A percentile compares a stretch with the other conserved stretches of the same genome.
Conservation (phyloP, 2,797 vertebrate genomes). For the Xiphorhynchus erythropygius region DNA sequence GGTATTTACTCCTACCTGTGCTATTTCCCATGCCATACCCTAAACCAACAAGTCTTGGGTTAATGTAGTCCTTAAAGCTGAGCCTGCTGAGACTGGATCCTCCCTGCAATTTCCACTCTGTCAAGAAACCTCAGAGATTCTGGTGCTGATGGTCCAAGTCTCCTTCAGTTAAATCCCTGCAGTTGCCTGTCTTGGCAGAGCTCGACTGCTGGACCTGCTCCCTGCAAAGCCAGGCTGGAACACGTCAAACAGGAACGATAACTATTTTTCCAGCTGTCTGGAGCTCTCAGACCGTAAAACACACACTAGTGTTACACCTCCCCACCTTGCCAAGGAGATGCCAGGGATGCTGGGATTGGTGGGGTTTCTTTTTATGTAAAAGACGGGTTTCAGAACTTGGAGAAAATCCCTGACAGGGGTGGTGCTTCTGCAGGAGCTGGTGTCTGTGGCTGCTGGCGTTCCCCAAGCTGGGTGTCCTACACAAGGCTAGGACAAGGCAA, state of each 20-base stretch:
- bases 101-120: neutral
- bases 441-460: neutral
- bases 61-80: neutral
- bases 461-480: neutral
- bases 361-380: neutral
- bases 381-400: neutral
- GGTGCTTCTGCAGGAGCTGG: neutral
- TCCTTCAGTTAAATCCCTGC: constrained; percentile 5
- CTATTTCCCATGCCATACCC: neutral
- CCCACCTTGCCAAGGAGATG: neutral
- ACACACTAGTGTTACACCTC: neutral
- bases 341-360: neutral
- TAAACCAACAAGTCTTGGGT: neutral
- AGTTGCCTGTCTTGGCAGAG: constrained; percentile 47
- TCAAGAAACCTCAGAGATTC: neutral
- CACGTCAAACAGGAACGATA: neutral
- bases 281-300: neutral
- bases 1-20: neutral
- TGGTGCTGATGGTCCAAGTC: neutral
- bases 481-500: neutral
- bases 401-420: neutral
- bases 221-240: constrained; percentile 15
- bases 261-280: constrained; percentile 50
- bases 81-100: neutral
- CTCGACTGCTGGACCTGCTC: constrained; percentile 25